A percentile compares a stretch with the other conserved stretches of the same genome.
Evolutionary conservation across 2,113 vertebrate species (phyloP).

Genomic region (Gavialis gangeticus): DNA sequence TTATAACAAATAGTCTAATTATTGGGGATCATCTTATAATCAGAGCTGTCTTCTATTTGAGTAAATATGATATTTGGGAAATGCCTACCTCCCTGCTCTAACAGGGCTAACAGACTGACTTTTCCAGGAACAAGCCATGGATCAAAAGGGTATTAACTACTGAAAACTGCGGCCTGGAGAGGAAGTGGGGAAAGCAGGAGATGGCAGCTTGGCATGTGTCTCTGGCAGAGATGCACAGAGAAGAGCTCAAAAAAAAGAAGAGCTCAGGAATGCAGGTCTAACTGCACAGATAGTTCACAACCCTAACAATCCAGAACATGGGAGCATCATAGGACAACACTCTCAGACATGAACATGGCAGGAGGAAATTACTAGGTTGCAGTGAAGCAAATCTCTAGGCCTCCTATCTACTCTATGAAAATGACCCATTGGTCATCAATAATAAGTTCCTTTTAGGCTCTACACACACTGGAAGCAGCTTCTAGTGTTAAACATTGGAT

Average conservation of each 20-base stretch:
- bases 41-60: no score
- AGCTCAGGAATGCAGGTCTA: neutral
- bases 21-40: no score
- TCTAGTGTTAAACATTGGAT: neutral
- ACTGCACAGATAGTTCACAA: neutral
- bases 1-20: no score
- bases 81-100: neutral
- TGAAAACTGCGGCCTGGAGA: neutral
- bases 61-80: neutral
- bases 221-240: neutral
- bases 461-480: neutral
- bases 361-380: accelerated
- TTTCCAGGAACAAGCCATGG: neutral
- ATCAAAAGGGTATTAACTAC: neutral
- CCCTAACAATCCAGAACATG: neutral
- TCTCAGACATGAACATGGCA: neutral
- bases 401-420: accelerated
- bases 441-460: neutral
- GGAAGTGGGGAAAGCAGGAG: neutral
- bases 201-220: neutral
- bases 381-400: neutral
- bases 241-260: neutral
- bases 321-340: neutral
- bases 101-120: neutral
- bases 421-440: no score